These are phyloP conservation scores for Aurelia aurita complex sp. Pacific DNA, from an alignment of 30 jellyfish, hydroid and myxozoan genomes.

Conservation along the genomic window DNA sequence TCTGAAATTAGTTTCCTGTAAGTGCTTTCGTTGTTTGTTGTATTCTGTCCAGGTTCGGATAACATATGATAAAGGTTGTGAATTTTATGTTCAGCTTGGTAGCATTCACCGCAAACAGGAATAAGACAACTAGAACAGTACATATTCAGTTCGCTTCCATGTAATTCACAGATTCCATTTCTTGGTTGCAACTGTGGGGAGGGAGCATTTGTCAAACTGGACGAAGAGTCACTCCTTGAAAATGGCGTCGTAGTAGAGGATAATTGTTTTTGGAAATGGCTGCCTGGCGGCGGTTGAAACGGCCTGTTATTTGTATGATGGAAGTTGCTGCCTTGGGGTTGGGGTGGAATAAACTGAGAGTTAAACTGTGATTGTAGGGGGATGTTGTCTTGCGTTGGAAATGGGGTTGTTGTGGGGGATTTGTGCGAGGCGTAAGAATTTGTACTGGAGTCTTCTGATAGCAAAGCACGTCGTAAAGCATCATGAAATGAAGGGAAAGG, in stretches of 20 bases:
- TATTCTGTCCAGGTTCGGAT: slow-evolving; percentile 56
- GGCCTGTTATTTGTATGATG: slow-evolving; percentile 28
- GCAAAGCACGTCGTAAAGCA: slow-evolving; percentile 65
- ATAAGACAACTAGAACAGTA: slow-evolving; percentile 77
- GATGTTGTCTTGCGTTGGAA: slow-evolving; percentile 20
- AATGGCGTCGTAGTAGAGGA: slow-evolving; percentile 18
- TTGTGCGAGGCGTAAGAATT: slow-evolving; percentile 28
- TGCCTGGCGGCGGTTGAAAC: slow-evolving; percentile 27
- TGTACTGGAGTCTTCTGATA: slow-evolving; percentile 27
- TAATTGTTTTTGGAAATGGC: slow-evolving; percentile 52
- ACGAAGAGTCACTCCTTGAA: slow-evolving; percentile 52
- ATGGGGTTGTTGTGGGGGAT: slow-evolving; percentile 24
- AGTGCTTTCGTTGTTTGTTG: slow-evolving; percentile 42
- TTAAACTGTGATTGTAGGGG: slow-evolving; percentile 43
- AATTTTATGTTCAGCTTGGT: slow-evolving; percentile 77
- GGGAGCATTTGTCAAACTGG: slow-evolving; percentile 26
- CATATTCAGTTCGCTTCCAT: slow-evolving; percentile 74
- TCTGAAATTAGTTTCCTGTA: slow-evolving; percentile 79
- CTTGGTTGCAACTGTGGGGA: slow-evolving; percentile 31
- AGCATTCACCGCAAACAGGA: slow-evolving; percentile 93
- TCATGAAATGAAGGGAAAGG: slow-evolving; percentile 80
- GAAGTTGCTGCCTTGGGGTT: slow-evolving; percentile 14
- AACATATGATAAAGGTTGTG: slow-evolving; percentile 71
- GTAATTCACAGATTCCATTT: slow-evolving; percentile 75
- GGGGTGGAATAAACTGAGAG: slow-evolving; percentile 22